A percentile compares a stretch with the other conserved stretches of the same genome.
Evolutionary conservation across 1,140 invertebrate species (phyloP).

Genomic region (Mercenaria mercenaria): DNA sequence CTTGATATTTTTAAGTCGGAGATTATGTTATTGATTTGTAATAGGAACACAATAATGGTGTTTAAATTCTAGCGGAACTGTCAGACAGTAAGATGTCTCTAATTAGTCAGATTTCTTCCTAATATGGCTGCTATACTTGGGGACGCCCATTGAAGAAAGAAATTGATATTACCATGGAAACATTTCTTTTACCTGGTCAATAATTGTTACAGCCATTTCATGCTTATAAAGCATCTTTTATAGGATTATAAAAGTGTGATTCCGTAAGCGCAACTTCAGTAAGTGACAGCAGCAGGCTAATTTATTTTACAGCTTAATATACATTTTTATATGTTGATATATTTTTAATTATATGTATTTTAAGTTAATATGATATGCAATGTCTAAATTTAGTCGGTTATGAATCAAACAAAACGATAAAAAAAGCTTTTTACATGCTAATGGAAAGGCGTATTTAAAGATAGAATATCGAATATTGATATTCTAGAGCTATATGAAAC

Average conservation of each 20-base stretch:
- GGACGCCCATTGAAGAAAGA: neutral
- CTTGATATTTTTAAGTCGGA: neutral
- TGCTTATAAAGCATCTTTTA: neutral
- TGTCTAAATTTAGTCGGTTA: neutral
- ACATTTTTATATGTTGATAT: too few species aligned
- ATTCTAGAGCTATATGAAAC: neutral
- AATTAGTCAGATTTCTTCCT: neutral
- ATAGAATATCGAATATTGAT: neutral
- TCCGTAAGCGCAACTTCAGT: too few species aligned
- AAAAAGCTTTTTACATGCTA: neutral
- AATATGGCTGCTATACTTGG: neutral
- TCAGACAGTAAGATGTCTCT: neutral
- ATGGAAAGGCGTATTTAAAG: neutral
- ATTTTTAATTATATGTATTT: too few species aligned
- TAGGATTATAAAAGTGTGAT: neutral
- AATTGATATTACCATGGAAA: constrained; percentile 23
- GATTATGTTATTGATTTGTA: neutral
- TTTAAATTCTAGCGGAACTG: neutral
- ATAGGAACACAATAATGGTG: neutral
- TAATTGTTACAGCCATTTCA: neutral
- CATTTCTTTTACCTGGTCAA: constrained; percentile 4
- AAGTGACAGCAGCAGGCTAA: too few species aligned
- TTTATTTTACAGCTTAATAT: too few species aligned
- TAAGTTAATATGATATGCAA: too few species aligned
- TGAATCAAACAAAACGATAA: neutral